Base-by-base conservation (phyloP, 2,797 vertebrate species). In the Lepus oiostolus region DNA sequence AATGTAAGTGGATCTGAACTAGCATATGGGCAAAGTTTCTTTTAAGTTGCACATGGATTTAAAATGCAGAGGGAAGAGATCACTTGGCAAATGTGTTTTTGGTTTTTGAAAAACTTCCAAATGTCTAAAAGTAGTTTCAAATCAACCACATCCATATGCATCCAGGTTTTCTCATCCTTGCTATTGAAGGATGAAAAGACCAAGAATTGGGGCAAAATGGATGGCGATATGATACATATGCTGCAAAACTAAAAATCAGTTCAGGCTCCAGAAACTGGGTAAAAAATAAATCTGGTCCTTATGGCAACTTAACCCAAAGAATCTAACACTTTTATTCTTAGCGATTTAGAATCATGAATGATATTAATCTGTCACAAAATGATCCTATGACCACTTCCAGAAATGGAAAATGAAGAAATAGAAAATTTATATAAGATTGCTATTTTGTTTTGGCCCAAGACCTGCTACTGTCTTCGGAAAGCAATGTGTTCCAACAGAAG, bases 71-170 rank as follows among this genome's bases (percentile, higher is more conserved):
- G 65, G 54, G 0, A 68, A 94, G 91, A 76, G 85, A 96, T 90
- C 70, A 94, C 75, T 97, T 88, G 85, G 87, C 74, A 95, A 96
- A 95, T 93, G 84, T 79, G 65, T 10, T 95, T 96, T 94, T 58
- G 79, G 91, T 97, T 96, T 58, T 97, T 88, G 91, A 93, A 95
- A 95, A 97, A 52, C 35, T 83, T 93, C 87, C 92, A 97, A 95
- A 76, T 90, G 79, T 89, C 94, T 94, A 67, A 84, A 95, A 91
- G 91, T 38, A 93, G 47, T 94, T 97, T 94, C 38, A 88, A 76
- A 85, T 93, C 91, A 95, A 90, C 80, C 14, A 71, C 62, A 93
- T 85, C 89, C 96, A 97, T 91, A 84, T 95, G 95, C 14, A 82
- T 22, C 19, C 75, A 95, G 74, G 35, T 96, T 96, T 96, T 88